Evolutionary conservation across 2,113 vertebrate genomes (phyloP), one percentile per base, ranked within the genome.

Genomic region (Pica pica): DNA sequence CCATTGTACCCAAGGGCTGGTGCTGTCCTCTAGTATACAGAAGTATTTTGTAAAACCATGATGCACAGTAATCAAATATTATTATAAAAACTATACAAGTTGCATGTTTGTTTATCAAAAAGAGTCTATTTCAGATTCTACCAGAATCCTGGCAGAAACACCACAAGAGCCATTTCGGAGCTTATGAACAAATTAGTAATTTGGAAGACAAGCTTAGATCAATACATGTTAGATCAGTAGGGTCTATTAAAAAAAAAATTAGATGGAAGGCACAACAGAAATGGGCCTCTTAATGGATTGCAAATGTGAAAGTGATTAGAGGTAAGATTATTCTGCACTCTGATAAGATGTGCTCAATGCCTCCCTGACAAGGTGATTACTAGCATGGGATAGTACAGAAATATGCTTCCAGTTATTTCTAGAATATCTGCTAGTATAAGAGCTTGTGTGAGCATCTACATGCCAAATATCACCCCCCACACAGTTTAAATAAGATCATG

Each of bases 151-250:
- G 59, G 53, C 35, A 87, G 82, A 94, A 95, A 83, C 27, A 7
- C 1, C 0, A 1, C 39, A 64, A 87, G 27, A 93, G 42, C 31
- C 49, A 82, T 69, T 94, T 90, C 89, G 82, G 30, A 88, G 63
- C 39, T 49, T 41, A 74, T 30, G 93, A 91, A 87, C 74, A 87
- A 93, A 95, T 87, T 19, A 90, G 69, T 26, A 90, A 77, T 89
- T 90, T 74, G 37, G 81, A 89, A 92, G 83, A 91, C 67, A 95
- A 91, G 16, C 22, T 93, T 41, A 37, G 76, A 94, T 97, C 93
- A 93, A 87, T 93, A 67, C 19, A 52, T 68, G 71, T 83, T 93
- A 96, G 73, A 93, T 53, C 67, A 78, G 76, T 31, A 83, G 44
- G 14, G 18, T 68, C 61, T 93, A 67, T 61, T 67, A 35, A 69